Evolutionary conservation across 2,888 invertebrate genomes (phyloP).

Genomic region (Emmelina monodactyla): DNA sequence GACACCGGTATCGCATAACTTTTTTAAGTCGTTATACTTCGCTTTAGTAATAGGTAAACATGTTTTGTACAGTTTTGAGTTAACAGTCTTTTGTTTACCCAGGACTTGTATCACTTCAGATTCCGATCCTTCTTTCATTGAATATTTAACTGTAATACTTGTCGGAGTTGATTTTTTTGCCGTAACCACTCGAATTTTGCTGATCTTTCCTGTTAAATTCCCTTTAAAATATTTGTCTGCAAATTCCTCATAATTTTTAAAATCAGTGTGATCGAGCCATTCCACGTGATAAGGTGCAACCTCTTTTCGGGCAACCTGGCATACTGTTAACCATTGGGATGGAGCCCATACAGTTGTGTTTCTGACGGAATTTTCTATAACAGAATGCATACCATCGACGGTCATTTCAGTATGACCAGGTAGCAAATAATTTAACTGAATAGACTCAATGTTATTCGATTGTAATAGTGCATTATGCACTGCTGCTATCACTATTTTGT

Average conservation of each 20-base stretch:
- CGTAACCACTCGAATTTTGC: background rate
- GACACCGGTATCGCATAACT: conserved; percentile 10
- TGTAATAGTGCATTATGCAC: conserved; percentile 7
- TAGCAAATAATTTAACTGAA: conserved; percentile 18
- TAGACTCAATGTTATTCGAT: conserved; percentile 16
- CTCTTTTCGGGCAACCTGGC: background rate
- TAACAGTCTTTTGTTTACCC: background rate
- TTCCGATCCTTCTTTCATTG: conserved; percentile 1
- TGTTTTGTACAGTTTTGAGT: conserved; percentile 3
- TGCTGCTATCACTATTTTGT: conserved; percentile 10
- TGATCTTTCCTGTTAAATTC: background rate
- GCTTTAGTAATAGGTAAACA: conserved; percentile 6
- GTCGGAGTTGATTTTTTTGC: background rate
- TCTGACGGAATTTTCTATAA: conserved; percentile 19
- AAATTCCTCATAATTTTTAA: background rate
- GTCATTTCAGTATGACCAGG: conserved; percentile 29
- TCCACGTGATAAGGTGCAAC: background rate
- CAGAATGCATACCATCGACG: conserved; percentile 23
- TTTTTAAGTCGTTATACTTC: conserved; percentile 11
- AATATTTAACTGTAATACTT: background rate
- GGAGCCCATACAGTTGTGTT: conserved; percentile 22
- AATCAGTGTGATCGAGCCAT: background rate
- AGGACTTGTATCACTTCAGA: conserved; percentile 1
- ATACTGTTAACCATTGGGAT: conserved; percentile 20
- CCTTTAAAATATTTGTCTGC: background rate